Conservation (phyloP, 2,797 vertebrate species). For the Cirrhinus mrigala region DNA sequence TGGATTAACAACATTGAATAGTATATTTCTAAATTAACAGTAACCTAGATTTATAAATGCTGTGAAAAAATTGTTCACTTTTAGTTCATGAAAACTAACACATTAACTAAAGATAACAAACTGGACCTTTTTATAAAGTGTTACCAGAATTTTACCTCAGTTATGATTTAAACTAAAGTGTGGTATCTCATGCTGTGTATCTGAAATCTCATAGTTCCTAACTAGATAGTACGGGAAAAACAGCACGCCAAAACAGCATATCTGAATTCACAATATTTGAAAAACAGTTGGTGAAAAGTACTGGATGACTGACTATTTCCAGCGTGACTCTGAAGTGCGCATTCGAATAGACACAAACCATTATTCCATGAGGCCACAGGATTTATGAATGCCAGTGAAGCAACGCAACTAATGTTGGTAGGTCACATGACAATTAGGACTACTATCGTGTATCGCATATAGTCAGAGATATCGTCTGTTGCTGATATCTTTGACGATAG, state of each 20-base stretch:
- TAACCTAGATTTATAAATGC: neutral
- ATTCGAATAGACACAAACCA: neutral
- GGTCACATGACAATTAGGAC: neutral
- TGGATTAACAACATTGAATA: no score
- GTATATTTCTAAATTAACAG: neutral
- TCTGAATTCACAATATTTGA: no score
- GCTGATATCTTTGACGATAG: no score
- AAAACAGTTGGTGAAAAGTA: no score
- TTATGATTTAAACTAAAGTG: no score
- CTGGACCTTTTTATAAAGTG: neutral
- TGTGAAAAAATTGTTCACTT: neutral
- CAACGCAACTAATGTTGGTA: neutral
- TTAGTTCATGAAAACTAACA: neutral
- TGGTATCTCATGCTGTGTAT: no score
- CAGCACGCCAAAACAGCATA: neutral
- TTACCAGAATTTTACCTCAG: neutral
- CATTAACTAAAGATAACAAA: neutral
- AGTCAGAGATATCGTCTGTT: no score
- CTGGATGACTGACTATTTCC: no score
- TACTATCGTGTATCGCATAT: no score
- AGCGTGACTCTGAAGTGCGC: neutral
- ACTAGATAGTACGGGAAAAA: neutral
- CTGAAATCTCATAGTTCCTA: neutral
- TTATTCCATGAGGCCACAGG: neutral
- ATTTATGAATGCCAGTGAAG: neutral